Evolutionary conservation across 1,140 invertebrate genomes (phyloP), one percentile per base, ranked within the genome.

Genomic region (Ceratosolen fusciceps): DNA sequence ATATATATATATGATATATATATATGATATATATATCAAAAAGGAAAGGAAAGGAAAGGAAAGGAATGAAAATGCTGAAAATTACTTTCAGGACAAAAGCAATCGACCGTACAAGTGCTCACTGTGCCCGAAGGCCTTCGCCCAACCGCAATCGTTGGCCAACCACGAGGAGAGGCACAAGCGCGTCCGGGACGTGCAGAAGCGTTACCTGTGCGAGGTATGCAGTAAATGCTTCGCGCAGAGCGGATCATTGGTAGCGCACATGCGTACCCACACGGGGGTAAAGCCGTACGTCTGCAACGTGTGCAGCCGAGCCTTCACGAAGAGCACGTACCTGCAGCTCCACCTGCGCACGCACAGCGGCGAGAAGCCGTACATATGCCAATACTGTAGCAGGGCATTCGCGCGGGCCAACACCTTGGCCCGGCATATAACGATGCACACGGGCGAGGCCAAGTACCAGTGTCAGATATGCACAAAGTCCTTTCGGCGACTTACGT

Each of bases 341-440:
- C 76, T 90, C 24, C 90, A 91, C 76, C 60, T 90, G 1, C 79
- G 88, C 39, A 88, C 87, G 0, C 87, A 89, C 31, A 89, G 87
- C 14, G 87, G 88, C 16, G 87, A 88, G 74, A 89, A 88, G 74
- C 86, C 88, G n/a, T 92, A 90, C 47, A 88, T 95, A 60, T 97
- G 96, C 85, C 90, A 91, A 31, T 93, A 95, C 26, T 97, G 96
- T 84, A 94, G 93, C 8, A 94, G 91, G 60, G 87, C 89, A 0
- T 93, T 93, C 77, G 90, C 91, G 0, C 92, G 93, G 74, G 94
- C 95, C 87, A 94, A 95, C 4, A 96, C 96, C 1, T 86, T 97
- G n/a, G 95, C 94, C 24, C 95, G 97, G 90, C 96, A 96, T 83
- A 90, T 95, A 62, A 91, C 95, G n/a, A 95, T 95, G 72, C 95